Conservation (phyloP, 1,140 invertebrate genomes). For the Atta texana region DNA sequence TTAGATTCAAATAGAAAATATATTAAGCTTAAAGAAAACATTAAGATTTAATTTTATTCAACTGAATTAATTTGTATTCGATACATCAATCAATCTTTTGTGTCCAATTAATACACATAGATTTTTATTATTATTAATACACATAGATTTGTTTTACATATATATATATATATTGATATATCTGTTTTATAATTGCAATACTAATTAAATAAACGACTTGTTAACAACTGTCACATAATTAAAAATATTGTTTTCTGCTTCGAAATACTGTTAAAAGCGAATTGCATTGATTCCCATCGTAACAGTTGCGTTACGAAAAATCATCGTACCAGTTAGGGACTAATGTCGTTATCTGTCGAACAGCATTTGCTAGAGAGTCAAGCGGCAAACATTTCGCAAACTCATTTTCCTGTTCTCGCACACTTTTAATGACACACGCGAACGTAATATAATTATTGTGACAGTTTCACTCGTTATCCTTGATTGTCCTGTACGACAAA, state of each 20-base stretch:
- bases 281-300: conserved; percentile 3
- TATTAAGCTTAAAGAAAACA: neutral
- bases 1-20: neutral
- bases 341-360: conserved; percentile 41
- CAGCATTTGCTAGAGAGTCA: conserved; percentile 31
- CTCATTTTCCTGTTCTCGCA: conserved; percentile 40
- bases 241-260: conserved; percentile 17
- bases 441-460: conserved; percentile 51
- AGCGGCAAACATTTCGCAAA: conserved; percentile 43
- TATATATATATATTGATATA: neutral
- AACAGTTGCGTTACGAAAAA: conserved; percentile 42
- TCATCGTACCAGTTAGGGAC: conserved; percentile 39
- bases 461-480: conserved; percentile 55
- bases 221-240: conserved; percentile 22
- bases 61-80: neutral
- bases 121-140: conserved; percentile 6
- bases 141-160: no score
- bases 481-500: conserved; percentile 43
- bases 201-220: neutral
- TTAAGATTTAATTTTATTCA: neutral
- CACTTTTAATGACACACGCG: conserved; percentile 48
- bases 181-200: conserved; percentile 1
- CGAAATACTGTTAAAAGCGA: neutral
- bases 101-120: neutral
- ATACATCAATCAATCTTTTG: neutral